Base-by-base conservation (phyloP, 2,888 invertebrate species). In the Cynaeus angustus region DNA sequence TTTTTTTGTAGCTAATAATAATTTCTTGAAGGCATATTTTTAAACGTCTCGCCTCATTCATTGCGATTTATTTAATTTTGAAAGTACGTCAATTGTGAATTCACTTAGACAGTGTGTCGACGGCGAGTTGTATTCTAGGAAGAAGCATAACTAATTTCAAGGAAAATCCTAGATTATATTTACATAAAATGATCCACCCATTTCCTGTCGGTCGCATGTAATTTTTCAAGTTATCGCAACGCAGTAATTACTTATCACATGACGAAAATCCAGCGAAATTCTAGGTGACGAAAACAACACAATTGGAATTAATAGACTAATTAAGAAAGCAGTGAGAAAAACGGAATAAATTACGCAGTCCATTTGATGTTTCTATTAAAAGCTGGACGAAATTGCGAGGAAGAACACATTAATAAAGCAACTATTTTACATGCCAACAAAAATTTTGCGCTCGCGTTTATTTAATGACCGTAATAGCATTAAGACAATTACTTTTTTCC, bases 131-230 rank as follows among this genome's bases (percentile, higher is more conserved):
- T 61, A 50, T 70, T 70, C 66, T 55, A 30, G 37, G 66, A 66
- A 66, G 50, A 41, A 55, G 45, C 61, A 70, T 41, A 56, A 66
- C 43, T 38, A 62, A 66, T 64, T 70, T 70, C 70, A 70, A 70
- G 70, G 70, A 66, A 66, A 66, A 61, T 68, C 55, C 53, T 48
- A 55, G 46, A 58, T 53, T 68, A 50, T 70, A 70, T 70, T 70
- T 70, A 66, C 70, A 70, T 70, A 70, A 66, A 70, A 48, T n/a
- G 61, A 52, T 66, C 66, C 70, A 66, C 70, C 70, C 61, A 70
- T 66, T 70, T 70, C 70, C 70, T 64, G 69, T 53, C 50, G 45
- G n/a, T 61, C 21, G 28, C 21, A 16, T 68, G 13, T 68, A 64
- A 48, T 61, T 61, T 45, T 58, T 55, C 21, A 21, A 56, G 9